Conservation (phyloP, 2,888 invertebrate species). For the Epirrhoe tristata region DNA sequence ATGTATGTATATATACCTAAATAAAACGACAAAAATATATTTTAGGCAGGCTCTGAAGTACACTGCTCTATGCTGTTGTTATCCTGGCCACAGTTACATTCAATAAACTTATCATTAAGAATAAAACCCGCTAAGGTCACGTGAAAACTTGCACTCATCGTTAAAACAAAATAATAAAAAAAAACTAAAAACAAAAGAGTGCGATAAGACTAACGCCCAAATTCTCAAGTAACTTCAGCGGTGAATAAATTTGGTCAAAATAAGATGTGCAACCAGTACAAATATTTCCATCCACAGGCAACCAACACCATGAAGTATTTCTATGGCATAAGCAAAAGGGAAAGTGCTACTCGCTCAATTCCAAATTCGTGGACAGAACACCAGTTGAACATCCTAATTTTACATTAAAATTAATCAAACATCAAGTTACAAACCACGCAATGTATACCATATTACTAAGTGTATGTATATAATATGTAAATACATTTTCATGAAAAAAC, state of each 20-base stretch:
- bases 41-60: slow-evolving; percentile 84
- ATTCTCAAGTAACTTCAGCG: slow-evolving; percentile 76
- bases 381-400: slow-evolving; percentile 82
- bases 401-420: slow-evolving; percentile 81
- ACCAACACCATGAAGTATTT: slow-evolving; percentile 24
- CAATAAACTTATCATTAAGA: slow-evolving; percentile 80
- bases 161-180: slow-evolving; percentile 56
- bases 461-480: slow-evolving; percentile 84
- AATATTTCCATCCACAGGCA: slow-evolving; percentile 52
- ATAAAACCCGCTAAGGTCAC: slow-evolving; percentile 71
- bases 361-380: slow-evolving; percentile 70
- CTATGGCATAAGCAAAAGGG: slow-evolving; percentile 38
- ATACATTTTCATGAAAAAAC: slow-evolving; percentile 85
- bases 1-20: slow-evolving; percentile 79
- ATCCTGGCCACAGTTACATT: slow-evolving; percentile 83
- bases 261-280: slow-evolving; percentile 81
- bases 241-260: slow-evolving; percentile 77
- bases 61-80: slow-evolving; percentile 82
- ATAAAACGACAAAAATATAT: slow-evolving; percentile 86
- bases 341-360: slow-evolving; percentile 66
- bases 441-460: slow-evolving; percentile 85
- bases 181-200: slow-evolving; percentile 52
- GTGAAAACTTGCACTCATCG: slow-evolving; percentile 70
- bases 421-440: slow-evolving; percentile 85
- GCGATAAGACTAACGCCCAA: slow-evolving; percentile 64